These are phyloP conservation scores for Perizoma affinitatum DNA, from an alignment of 2,888 invertebrate genomes.

Conservation along the genomic window DNA sequence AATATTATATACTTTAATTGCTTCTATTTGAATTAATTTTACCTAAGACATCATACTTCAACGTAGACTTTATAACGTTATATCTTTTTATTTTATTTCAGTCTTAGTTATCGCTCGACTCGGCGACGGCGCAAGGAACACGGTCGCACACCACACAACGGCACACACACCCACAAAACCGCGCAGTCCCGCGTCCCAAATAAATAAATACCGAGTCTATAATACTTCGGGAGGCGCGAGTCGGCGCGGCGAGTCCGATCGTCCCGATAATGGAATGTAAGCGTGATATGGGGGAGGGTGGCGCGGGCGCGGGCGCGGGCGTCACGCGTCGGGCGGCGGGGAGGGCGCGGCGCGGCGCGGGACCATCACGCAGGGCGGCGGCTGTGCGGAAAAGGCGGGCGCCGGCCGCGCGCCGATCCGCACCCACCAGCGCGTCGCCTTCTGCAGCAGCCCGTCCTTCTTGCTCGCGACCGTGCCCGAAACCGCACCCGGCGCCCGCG, in stretches of 20 bases:
- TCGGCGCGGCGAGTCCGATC: constrained; percentile 68
- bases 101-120: constrained; percentile 83
- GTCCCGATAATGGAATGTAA: constrained; percentile 83
- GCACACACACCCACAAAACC: constrained; percentile 37
- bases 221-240: constrained; percentile 73
- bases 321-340: constrained; percentile 59
- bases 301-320: constrained; percentile 60
- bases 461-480: constrained; percentile 54
- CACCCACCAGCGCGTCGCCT: constrained; percentile 81
- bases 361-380: constrained; percentile 47
- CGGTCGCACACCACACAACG: constrained; percentile 54
- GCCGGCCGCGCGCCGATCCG: constrained; percentile 73
- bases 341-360: constrained; percentile 60
- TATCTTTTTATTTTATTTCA: constrained; percentile 81
- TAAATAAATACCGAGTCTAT: constrained; percentile 82
- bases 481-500: constrained; percentile 37
- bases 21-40: constrained; percentile 82
- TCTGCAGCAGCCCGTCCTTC: constrained; percentile 81
- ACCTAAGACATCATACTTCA: constrained; percentile 81
- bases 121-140: constrained; percentile 74
- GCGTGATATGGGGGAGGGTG: constrained; percentile 69
- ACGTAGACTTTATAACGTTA: constrained; percentile 80
- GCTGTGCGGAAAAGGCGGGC: constrained; percentile 37
- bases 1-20: constrained; percentile 78
- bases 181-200: constrained; percentile 60